Conservation (phyloP, 1,140 invertebrate genomes). For the Heliconius melpomene region DNA sequence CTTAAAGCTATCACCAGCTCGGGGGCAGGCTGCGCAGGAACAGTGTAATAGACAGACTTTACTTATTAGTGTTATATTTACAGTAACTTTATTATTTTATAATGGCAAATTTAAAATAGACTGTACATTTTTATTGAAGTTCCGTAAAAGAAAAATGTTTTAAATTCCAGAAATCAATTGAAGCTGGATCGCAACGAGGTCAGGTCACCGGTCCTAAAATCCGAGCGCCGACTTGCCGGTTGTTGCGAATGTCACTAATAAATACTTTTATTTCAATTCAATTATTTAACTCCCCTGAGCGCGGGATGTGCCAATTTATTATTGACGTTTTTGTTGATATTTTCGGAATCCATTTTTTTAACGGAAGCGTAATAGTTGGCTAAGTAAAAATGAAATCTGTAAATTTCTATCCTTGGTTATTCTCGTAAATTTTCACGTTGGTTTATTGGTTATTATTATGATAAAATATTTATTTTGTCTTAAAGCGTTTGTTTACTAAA, state of each 20-base stretch:
- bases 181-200: neutral
- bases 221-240: neutral
- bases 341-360: neutral
- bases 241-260: constrained; percentile 31
- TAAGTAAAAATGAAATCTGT: too few relatives aligned
- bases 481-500: too few relatives aligned
- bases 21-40: too few relatives aligned
- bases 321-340: neutral
- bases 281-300: constrained; percentile 37
- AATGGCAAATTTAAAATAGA: too few relatives aligned
- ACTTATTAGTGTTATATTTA: too few relatives aligned
- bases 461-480: too few relatives aligned
- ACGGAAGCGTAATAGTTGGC: neutral
- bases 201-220: neutral
- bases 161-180: neutral
- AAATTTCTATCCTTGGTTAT: too few relatives aligned
- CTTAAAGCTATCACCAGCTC: too few relatives aligned
- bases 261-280: constrained; percentile 35
- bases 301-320: constrained; percentile 10
- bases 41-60: too few relatives aligned
- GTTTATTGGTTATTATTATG: too few relatives aligned
- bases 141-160: neutral
- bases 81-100: neutral
- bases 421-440: too few relatives aligned
- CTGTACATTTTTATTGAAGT: too few relatives aligned